Conservation (phyloP, 2,797 vertebrate genomes). For the Sibirionetta formosa region DNA sequence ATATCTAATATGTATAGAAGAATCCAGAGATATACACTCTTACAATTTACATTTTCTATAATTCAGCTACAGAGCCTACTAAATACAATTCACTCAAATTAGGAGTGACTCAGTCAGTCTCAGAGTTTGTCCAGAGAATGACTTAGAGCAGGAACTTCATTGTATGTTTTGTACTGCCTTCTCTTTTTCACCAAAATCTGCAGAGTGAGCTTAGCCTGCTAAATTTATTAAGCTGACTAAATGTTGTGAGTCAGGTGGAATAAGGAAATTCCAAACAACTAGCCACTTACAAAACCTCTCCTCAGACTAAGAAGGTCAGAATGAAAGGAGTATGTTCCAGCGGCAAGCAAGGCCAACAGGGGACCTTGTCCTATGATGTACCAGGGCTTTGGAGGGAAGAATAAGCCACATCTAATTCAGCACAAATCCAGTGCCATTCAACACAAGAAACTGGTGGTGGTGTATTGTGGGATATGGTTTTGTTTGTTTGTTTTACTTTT, state of each 20-base stretch:
- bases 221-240: background rate
- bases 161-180: background rate
- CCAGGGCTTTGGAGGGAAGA: background rate
- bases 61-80: background rate
- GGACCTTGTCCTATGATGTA: background rate
- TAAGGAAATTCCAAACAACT: background rate
- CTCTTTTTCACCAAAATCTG: background rate
- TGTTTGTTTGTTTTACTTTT: background rate
- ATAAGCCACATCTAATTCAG: background rate
- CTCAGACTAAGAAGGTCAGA: background rate
- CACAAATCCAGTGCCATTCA: background rate
- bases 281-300: background rate
- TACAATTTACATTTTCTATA: background rate
- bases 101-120: background rate
- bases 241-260: background rate
- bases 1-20: background rate
- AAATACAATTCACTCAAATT: background rate
- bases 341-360: background rate
- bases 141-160: background rate
- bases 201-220: background rate
- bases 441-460: background rate
- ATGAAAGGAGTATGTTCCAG: background rate
- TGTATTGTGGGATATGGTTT: background rate
- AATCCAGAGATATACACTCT: background rate
- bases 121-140: background rate